Evolutionary conservation across 1,140 invertebrate genomes (phyloP).

Genomic region (Bombus affinis): DNA sequence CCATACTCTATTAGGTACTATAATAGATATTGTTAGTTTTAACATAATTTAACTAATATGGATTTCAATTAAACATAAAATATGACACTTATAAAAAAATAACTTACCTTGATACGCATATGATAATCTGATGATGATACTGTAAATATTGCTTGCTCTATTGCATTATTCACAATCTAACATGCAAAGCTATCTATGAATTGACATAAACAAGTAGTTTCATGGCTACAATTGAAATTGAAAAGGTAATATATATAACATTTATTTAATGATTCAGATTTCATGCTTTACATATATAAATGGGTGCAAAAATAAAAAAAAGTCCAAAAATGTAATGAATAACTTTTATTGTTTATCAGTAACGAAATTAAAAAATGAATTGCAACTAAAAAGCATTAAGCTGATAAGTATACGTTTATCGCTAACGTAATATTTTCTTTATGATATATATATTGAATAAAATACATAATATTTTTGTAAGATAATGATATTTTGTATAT

Average conservation of each 20-base stretch:
- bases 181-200: constrained; percentile 48
- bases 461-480: background rate
- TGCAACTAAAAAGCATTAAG: constrained; percentile 17
- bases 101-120: constrained; percentile 18
- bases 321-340: background rate
- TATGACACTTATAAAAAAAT: background rate
- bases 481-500: background rate
- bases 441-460: background rate
- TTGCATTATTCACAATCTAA: constrained; percentile 25
- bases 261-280: background rate
- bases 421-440: background rate
- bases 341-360: background rate
- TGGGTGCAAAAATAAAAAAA: background rate
- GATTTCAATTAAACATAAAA: background rate
- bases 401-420: background rate
- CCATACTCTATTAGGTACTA: constrained; percentile 93
- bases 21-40: constrained; percentile 32
- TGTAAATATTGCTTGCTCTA: constrained; percentile 26
- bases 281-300: background rate
- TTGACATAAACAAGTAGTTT: constrained; percentile 18
- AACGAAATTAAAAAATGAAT: background rate
- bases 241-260: background rate
- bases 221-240: background rate
- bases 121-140: constrained; percentile 22
- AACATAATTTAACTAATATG: background rate